Conservation (phyloP, 2,113 vertebrate genomes). For the Bos indicus region DNA sequence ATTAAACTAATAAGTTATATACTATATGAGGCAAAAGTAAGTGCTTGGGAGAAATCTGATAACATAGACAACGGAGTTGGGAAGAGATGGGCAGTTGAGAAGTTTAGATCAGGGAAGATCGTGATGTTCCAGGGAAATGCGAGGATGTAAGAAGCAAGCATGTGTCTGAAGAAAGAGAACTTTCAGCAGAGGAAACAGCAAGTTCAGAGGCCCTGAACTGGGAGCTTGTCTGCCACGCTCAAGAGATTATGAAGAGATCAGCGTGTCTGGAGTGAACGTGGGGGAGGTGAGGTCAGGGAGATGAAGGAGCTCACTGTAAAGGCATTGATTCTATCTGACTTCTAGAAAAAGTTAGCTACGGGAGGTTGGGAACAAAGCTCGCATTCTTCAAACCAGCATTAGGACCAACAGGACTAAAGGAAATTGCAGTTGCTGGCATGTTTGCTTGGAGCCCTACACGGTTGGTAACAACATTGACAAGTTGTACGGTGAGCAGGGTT, state of each 20-base stretch:
- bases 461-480: constrained; percentile 47
- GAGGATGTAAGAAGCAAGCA: background rate
- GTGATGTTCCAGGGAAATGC: background rate
- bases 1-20: background rate
- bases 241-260: background rate
- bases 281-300: background rate
- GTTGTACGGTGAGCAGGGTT: constrained; percentile 42
- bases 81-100: background rate
- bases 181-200: background rate
- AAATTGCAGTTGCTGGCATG: constrained; percentile 45
- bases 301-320: background rate
- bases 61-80: background rate
- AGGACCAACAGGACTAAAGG: constrained; percentile 57
- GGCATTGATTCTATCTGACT: background rate
- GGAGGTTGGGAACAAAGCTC: background rate
- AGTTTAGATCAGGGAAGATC: background rate
- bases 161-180: background rate
- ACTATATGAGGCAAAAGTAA: background rate
- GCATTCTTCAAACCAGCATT: constrained; percentile 62
- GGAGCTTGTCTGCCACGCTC: background rate
- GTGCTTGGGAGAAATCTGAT: background rate
- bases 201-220: background rate
- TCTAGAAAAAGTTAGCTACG: background rate
- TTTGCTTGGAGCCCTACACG: constrained; percentile 57
- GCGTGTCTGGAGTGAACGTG: rapidly evolving